A percentile compares a stretch with the other conserved stretches of the same genome.
phyloP scores from a whole-genome alignment of 2,797 vertebrate species.

The Poeciliopsis turneri region DNA sequence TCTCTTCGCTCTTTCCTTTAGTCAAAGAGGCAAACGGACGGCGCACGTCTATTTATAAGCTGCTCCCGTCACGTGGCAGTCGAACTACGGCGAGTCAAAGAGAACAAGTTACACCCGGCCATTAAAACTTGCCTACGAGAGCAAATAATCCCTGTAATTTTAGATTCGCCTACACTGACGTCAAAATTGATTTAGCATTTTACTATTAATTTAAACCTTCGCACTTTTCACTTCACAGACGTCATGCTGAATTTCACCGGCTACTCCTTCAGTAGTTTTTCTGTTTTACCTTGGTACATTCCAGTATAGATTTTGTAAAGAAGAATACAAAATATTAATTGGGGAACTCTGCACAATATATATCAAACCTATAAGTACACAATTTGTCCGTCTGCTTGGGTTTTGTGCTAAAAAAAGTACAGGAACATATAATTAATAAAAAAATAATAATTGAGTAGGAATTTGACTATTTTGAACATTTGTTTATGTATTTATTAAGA shows the following conservation, averaged over 20 bases:
- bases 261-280: not conserved
- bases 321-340: not conserved
- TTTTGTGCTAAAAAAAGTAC: not conserved
- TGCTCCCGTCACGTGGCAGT: slow-evolving; percentile 65
- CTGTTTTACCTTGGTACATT: not conserved
- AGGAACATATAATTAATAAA: not conserved
- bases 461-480: not conserved
- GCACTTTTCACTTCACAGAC: not conserved
- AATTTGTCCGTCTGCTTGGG: not conserved
- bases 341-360: not conserved
- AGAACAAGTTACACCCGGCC: slow-evolving; percentile 35
- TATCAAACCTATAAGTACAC: not conserved
- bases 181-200: not conserved
- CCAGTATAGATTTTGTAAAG: not conserved
- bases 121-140: not conserved
- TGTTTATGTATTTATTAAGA: not conserved
- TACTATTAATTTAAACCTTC: not conserved
- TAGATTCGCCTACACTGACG: not conserved
- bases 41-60: slow-evolving; percentile 70
- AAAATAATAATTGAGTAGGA: not conserved
- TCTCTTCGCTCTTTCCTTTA: slow-evolving; percentile 14
- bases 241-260: not conserved
- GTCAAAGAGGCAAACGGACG: slow-evolving; percentile 39
- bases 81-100: not conserved
- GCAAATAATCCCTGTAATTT: not conserved